Base-by-base conservation (phyloP, 1,140 invertebrate species). In the Bombus waltoni region DNA sequence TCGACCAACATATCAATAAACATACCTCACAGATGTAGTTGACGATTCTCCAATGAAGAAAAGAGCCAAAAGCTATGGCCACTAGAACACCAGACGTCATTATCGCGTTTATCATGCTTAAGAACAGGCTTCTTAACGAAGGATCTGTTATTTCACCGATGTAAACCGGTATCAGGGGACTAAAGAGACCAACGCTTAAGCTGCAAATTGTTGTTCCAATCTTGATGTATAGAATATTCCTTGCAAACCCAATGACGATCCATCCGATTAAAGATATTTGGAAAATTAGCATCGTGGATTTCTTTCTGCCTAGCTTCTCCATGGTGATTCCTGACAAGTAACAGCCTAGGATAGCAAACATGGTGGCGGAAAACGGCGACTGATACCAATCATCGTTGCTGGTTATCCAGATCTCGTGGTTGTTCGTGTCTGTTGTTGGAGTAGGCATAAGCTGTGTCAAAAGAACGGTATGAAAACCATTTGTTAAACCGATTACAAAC, bases 151-250 rank as follows among this genome's bases (percentile, higher is more conserved):
- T 96, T 93, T 97, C 96, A 22, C 95, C 96, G 65, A 90, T 89
- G 84, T 92, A 94, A 3, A 96, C 96, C 0, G 96, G 94, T 2
- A 93, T 93, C 18, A 96, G 88, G 0, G 96, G 95, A 5, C 95
- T 95, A 0, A 96, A 86, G 2, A 96, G 77, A 3, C 96, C 96
- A 6, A 95, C 94, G 84, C 95, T 96, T 0, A 97, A 92, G 2
- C 97, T 97, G 2, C 96, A 96, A 6, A 98, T 92, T 82, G 97
- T 95, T 88, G 97, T 95, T 3, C 97, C 97, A 5, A 96, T 89
- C 53, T 28, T n/a, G 28, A 62, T n/a, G 11, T n/a, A 32, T 0
- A 13, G n/a, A n/a, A 65, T 88, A 85, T 94, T 94, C 4, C 94
- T 88, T 3, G 96, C 94, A 68, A 96, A 94, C 40, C 95, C 94